A percentile compares a stretch with the other conserved stretches of the same genome.
Evolutionary conservation across 2,797 vertebrate genomes (phyloP).

Genomic region (Meriones psammophilus): DNA sequence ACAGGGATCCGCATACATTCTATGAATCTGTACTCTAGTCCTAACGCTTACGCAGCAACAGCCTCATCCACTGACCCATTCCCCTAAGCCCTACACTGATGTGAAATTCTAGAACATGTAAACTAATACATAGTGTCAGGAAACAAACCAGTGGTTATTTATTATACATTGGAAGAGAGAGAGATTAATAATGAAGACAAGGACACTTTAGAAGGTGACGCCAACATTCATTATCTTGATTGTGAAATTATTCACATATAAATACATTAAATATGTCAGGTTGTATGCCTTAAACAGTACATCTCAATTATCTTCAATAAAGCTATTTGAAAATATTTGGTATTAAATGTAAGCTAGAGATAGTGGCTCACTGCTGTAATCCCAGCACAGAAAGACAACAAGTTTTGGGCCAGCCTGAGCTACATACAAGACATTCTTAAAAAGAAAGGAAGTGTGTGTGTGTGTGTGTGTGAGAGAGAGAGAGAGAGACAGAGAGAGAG

Average conservation of each 20-base stretch:
- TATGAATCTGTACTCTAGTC: background rate
- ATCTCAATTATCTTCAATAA: background rate
- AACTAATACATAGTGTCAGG: background rate
- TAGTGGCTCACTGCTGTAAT: background rate
- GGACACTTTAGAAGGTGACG: background rate
- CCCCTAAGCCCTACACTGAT: background rate
- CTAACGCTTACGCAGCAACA: too few relatives aligned
- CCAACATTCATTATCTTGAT: background rate
- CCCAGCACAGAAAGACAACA: background rate
- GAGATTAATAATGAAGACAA: background rate
- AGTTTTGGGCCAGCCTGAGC: background rate
- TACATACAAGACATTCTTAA: background rate
- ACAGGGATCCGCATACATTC: background rate
- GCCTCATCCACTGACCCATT: background rate
- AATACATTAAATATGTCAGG: background rate
- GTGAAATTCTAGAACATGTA: background rate
- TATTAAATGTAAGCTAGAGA: background rate
- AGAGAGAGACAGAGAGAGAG: too few relatives aligned
- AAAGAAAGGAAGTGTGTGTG: background rate
- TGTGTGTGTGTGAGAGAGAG: too few relatives aligned
- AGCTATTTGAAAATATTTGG: background rate
- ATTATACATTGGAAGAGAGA: background rate
- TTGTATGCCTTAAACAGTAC: background rate
- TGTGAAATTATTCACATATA: background rate
- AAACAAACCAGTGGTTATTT: background rate